Percentiles rank a stretch among this genome's conserved stretches.
These are phyloP conservation scores for Sebastes trivittatus DNA, from an alignment of 2,797 vertebrate species.

Conservation along the genomic window DNA sequence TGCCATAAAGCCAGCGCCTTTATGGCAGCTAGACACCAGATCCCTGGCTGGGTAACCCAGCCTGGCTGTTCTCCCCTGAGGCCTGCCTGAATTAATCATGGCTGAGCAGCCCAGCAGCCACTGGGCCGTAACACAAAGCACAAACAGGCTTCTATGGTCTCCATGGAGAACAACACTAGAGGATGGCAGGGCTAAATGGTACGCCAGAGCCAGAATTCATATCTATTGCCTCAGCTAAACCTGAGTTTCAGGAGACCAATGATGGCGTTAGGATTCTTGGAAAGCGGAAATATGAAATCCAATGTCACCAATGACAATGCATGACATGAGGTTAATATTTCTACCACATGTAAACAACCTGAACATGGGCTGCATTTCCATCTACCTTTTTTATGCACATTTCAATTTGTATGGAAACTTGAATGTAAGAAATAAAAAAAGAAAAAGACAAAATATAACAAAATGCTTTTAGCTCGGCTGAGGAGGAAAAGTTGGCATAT, in stretches of 20 bases:
- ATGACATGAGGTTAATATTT: background rate
- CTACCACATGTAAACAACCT: background rate
- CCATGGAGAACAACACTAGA: conserved; percentile 49
- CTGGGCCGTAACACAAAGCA: conserved; percentile 65
- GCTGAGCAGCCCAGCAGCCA: conserved; percentile 72
- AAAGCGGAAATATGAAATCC: conserved; percentile 3
- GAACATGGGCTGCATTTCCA: background rate
- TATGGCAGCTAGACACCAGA: conserved; percentile 76
- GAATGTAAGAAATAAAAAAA: background rate
- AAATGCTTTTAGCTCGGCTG: background rate
- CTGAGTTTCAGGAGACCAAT: background rate
- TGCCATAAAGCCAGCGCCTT: conserved; percentile 55
- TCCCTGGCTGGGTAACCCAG: conserved; percentile 77
- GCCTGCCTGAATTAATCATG: conserved; percentile 85
- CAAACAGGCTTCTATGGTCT: conserved; percentile 68
- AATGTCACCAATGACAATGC: background rate
- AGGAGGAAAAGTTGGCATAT: background rate
- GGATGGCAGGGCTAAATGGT: conserved; percentile 21
- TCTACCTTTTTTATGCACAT: background rate
- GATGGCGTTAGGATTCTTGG: background rate
- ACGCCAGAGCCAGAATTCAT: conserved; percentile 7
- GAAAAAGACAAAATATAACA: background rate
- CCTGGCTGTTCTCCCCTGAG: conserved; percentile 72
- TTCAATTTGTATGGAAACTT: background rate
- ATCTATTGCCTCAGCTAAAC: background rate